These are phyloP conservation scores for Heliothis peltigera DNA, from an alignment of 2,888 invertebrate genomes.

Conservation along the genomic window DNA sequence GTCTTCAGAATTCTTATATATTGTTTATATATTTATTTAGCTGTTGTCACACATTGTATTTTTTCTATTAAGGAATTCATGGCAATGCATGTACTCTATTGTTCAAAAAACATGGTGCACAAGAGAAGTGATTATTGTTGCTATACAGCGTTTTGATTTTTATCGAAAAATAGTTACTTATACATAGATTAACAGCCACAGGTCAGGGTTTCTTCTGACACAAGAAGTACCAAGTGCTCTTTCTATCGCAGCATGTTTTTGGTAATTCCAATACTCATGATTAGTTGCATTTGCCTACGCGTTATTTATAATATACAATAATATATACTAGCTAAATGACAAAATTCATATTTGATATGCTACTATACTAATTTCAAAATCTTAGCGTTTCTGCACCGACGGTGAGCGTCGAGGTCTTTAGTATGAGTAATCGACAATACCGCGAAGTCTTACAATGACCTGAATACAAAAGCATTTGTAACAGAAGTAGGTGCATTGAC, in stretches of 20 bases:
- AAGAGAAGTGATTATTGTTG: too few relatives aligned
- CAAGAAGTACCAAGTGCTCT: too few relatives aligned
- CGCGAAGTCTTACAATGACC: slow-evolving; percentile 24
- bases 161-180: too few relatives aligned
- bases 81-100: too few relatives aligned
- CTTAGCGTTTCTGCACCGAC: not conserved
- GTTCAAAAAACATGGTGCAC: too few relatives aligned
- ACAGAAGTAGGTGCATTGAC: slow-evolving; percentile 8
- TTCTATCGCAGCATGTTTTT: too few relatives aligned
- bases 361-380: slow-evolving; percentile 1
- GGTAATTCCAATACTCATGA: not conserved
- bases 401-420: slow-evolving; percentile 22
- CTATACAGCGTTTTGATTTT: too few relatives aligned
- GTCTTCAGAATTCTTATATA: slow-evolving; percentile 6
- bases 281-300: not conserved
- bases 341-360: not conserved
- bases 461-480: slow-evolving; percentile 18
- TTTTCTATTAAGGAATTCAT: too few relatives aligned
- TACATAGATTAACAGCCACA: too few relatives aligned
- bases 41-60: too few relatives aligned
- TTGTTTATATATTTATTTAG: too few relatives aligned
- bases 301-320: not conserved
- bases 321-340: not conserved
- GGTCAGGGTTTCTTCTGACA: too few relatives aligned
- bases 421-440: slow-evolving; percentile 15